Percentiles rank a stretch among this genome's conserved stretches.
These are phyloP conservation scores for Enteromius viviparus DNA, from an alignment of 2,797 vertebrate species.

Conservation along the genomic window DNA sequence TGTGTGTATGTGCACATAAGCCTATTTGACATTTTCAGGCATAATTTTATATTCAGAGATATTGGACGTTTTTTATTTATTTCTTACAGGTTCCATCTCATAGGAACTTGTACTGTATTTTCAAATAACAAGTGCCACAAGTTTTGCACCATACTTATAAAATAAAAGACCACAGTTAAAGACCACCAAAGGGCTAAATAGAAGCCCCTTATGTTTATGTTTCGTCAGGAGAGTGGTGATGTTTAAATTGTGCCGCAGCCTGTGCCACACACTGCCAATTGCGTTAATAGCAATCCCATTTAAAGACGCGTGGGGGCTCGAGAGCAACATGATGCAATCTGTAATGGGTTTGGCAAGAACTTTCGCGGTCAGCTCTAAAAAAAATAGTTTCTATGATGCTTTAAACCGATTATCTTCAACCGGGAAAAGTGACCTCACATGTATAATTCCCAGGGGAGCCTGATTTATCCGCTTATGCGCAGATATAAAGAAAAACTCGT, in stretches of 20 bases:
- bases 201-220: not conserved
- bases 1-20: too few relatives aligned
- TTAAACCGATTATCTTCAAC: not conserved
- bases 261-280: not conserved
- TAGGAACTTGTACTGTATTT: not conserved
- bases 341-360: constrained; percentile 13
- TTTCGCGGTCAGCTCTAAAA: not conserved
- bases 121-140: not conserved
- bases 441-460: not conserved
- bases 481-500: not conserved
- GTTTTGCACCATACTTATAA: not conserved
- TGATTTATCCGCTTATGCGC: not conserved
- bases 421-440: not conserved
- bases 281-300: not conserved
- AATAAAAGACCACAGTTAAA: not conserved
- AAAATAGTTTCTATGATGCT: not conserved
- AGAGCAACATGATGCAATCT: constrained; percentile 12
- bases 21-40: not conserved
- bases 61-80: not conserved
- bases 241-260: not conserved
- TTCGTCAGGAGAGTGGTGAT: not conserved
- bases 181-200: not conserved
- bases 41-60: not conserved
- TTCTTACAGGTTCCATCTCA: not conserved
- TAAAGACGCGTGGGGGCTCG: not conserved